These are phyloP conservation scores for Cephus pygmeus DNA, from an alignment of 2,888 invertebrate genomes.

Conservation along the genomic window DNA sequence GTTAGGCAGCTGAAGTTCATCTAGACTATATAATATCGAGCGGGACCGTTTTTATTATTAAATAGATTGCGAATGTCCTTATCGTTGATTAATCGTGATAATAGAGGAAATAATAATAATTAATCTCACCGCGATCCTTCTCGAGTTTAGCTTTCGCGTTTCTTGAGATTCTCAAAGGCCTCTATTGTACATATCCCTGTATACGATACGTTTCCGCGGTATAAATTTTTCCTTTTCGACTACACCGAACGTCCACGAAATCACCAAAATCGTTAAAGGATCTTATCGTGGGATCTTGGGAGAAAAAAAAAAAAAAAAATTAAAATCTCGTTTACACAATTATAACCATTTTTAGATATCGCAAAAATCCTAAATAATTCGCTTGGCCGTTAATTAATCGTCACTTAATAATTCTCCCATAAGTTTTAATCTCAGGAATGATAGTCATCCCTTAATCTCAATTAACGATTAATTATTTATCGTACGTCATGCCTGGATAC, in stretches of 20 bases:
- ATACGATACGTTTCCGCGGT: not conserved
- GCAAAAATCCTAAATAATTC: not conserved
- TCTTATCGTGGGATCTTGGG: not conserved
- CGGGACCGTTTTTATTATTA: not conserved
- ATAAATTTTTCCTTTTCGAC: not conserved
- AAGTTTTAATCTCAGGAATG: not conserved
- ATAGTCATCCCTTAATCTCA: not conserved
- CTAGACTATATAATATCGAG: not conserved
- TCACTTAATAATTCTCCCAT: not conserved
- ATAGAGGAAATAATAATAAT: not conserved
- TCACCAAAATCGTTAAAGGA: not conserved
- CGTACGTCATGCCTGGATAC: not conserved
- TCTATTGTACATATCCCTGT: not conserved
- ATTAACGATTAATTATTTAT: not conserved
- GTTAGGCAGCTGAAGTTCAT: constrained; percentile 27
- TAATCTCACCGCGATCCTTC: not conserved
- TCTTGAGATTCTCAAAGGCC: not conserved
- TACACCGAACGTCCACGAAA: not conserved
- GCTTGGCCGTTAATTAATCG: not conserved
- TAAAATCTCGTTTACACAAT: not conserved
- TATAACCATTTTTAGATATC: not conserved
- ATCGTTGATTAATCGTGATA: not conserved
- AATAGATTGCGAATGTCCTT: not conserved
- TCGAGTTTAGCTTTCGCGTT: not conserved
- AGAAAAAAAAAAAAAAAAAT: not conserved